A percentile compares a stretch with the other conserved stretches of the same genome.
phyloP scores from a whole-genome alignment of 2,797 vertebrate genomes.

The Siniperca obscura region DNA sequence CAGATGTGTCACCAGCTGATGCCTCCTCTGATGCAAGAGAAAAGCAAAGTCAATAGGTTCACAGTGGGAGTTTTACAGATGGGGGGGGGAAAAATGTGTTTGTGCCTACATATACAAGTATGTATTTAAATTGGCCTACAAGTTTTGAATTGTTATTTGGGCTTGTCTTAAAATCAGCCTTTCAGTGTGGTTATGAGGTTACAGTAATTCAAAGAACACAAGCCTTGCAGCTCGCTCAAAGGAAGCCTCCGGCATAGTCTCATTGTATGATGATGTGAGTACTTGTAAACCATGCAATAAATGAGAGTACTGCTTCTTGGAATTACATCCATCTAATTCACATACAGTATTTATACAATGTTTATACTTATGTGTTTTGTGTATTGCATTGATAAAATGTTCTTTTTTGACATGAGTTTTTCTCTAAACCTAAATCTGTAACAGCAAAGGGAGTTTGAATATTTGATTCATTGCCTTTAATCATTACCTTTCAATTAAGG shows the following conservation, averaged over 20 bases:
- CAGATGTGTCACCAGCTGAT: constrained; percentile 58
- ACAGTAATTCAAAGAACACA: constrained; percentile 45
- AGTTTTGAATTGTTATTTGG: constrained; percentile 43
- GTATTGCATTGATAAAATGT: not conserved
- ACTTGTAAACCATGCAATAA: constrained; percentile 27
- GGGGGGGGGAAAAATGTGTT: not conserved
- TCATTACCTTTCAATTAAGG: constrained; percentile 29
- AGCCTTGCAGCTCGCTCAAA: constrained; percentile 55
- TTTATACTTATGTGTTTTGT: constrained; percentile 6
- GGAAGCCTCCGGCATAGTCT: constrained; percentile 57
- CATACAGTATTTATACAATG: not conserved
- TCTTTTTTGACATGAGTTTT: constrained; percentile 3
- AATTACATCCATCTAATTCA: constrained; percentile 21
- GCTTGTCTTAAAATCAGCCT: constrained; percentile 30
- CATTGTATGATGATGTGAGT: constrained; percentile 52
- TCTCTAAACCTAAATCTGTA: not conserved
- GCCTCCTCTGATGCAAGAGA: constrained; percentile 30
- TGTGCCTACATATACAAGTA: not conserved
- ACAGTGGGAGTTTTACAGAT: constrained; percentile 9
- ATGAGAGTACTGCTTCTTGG: constrained; percentile 8
- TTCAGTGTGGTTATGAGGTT: constrained; percentile 30
- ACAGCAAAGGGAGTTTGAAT: not conserved
- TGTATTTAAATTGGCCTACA: constrained; percentile 25
- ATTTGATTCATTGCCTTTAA: constrained; percentile 14
- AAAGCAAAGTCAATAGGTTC: constrained; percentile 23